phyloP scores from a whole-genome alignment of 1,140 invertebrate genomes.

The fruit fly (Drosophila melanogaster) region Release_6_plus_ISO1_MT NC_004354.4:22756501-22757000 shows the following conservation, averaged over 20 bases:
- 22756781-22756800: conserved; percentile 7
- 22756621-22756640: conserved; percentile 10
- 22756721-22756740: conserved; percentile 35
- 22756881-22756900: conserved; percentile 34
- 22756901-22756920: background rate
- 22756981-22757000: conserved; percentile 28
- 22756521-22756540: too few relatives aligned
- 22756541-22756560: too few relatives aligned
- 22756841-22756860: conserved; percentile 38
- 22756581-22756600: background rate
- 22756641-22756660: conserved; percentile 11
- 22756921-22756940: conserved; percentile 1
- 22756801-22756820: conserved; percentile 38
- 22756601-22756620: background rate
- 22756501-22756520: too few relatives aligned
- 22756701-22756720: conserved; percentile 42
- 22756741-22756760: conserved; percentile 6
- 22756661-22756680: conserved; percentile 19
- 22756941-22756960: conserved; percentile 44
- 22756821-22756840: conserved; percentile 39
- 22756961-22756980: background rate
- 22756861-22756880: conserved; percentile 60
- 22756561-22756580: background rate
- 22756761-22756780: conserved; percentile 22
- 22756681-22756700: conserved; percentile 10